Conservation (phyloP, 2,113 vertebrate species). For the Melanotaenia duboulayi region DNA sequence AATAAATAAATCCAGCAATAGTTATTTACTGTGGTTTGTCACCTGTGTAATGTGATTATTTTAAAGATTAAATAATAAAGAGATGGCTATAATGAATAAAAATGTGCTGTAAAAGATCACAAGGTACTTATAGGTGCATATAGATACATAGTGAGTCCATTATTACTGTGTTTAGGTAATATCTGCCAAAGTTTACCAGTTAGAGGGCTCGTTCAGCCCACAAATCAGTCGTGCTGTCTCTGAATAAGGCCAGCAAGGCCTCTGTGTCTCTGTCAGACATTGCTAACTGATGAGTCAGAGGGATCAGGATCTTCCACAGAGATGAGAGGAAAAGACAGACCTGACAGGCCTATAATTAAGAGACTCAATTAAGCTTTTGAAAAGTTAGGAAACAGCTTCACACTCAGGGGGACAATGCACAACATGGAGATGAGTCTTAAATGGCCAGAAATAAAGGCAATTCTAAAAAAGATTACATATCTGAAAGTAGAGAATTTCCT, state of each 20-base stretch:
- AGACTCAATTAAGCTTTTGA: constrained; percentile 83
- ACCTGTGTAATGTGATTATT: constrained; percentile 14
- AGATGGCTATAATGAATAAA: not conserved
- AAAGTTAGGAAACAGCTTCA: constrained; percentile 71
- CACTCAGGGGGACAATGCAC: constrained; percentile 41
- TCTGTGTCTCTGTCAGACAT: constrained; percentile 71
- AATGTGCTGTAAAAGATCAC: no score
- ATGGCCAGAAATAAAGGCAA: constrained; percentile 42
- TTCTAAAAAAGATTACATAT: not conserved
- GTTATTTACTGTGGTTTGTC: not conserved
- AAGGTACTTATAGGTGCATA: no score
- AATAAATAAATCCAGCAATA: no score
- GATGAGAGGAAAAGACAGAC: constrained; percentile 76
- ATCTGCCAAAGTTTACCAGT: constrained; percentile 28
- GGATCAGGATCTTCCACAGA: constrained; percentile 81
- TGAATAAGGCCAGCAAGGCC: constrained; percentile 65
- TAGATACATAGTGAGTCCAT: not conserved
- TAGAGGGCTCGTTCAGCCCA: constrained; percentile 52
- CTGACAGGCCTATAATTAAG: constrained; percentile 85
- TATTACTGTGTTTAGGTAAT: constrained; percentile 30
- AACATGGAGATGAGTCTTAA: constrained; percentile 29
- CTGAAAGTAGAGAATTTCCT: constrained; percentile 7
- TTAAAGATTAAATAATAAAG: not conserved
- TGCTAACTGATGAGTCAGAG: constrained; percentile 78
- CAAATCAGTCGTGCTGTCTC: constrained; percentile 70